These are phyloP conservation scores for Atlantisia rogersi DNA, from an alignment of 2,113 vertebrate species.

Conservation along the genomic window DNA sequence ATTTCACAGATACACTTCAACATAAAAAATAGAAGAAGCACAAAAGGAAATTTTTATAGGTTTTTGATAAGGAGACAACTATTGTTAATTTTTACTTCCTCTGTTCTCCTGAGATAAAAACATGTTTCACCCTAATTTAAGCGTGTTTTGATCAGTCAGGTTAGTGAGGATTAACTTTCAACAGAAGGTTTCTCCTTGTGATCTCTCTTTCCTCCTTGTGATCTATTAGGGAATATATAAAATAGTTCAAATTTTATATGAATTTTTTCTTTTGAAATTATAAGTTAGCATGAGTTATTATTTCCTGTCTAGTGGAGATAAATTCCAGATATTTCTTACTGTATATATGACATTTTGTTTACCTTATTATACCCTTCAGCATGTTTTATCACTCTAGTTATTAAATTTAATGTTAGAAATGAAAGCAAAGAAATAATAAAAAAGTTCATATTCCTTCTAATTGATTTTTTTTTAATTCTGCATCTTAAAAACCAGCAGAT, in stretches of 20 bases:
- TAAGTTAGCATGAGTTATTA: background rate
- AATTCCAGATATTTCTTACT: background rate
- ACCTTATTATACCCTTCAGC: background rate
- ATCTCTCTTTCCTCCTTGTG: background rate
- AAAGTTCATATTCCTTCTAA: background rate
- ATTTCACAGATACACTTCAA: background rate
- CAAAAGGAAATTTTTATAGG: background rate
- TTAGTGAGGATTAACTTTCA: background rate
- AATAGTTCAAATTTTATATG: background rate
- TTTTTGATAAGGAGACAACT: background rate
- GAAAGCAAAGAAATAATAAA: background rate
- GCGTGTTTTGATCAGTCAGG: background rate
- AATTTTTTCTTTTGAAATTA: background rate
- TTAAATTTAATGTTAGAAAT: background rate
- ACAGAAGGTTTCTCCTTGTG: background rate
- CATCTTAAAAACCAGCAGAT: background rate
- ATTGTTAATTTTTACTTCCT: background rate
- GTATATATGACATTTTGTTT: background rate
- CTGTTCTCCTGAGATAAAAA: background rate
- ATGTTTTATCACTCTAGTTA: background rate
- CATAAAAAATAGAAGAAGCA: background rate
- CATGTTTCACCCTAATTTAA: background rate
- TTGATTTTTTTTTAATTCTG: background rate
- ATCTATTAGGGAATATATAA: background rate
- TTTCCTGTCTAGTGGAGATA: background rate